Percentiles rank a stretch among this genome's conserved stretches.
phyloP scores from a whole-genome alignment of 2,888 invertebrate genomes.

The Miltochrista miniata region DNA sequence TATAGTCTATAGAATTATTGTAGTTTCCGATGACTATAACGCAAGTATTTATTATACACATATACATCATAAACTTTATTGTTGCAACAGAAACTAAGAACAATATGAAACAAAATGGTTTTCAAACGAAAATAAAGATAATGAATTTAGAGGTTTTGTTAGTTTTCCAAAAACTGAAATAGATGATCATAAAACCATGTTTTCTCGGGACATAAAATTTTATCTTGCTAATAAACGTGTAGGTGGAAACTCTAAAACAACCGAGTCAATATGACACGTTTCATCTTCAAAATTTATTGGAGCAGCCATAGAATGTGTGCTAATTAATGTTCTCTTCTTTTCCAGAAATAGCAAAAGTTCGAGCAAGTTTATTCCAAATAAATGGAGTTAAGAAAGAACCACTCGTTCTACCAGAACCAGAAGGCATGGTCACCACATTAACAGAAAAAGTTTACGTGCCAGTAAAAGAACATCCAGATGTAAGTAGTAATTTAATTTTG shows the following conservation, averaged over 20 bases:
- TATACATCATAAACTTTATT: constrained; percentile 5
- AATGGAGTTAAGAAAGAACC: constrained; percentile 98
- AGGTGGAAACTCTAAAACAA: constrained; percentile 60
- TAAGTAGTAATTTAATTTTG: constrained; percentile 85
- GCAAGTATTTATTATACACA: too few species aligned
- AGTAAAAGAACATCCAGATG: constrained; percentile 99
- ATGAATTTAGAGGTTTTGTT: not conserved
- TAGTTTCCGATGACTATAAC: constrained; percentile 13
- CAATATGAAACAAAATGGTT: not conserved
- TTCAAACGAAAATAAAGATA: not conserved
- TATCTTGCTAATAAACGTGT: constrained; percentile 58
- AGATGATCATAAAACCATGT: constrained; percentile 41
- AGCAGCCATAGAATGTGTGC: constrained; percentile 44
- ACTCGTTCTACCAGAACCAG: constrained; percentile 94
- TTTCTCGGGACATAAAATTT: constrained; percentile 58
- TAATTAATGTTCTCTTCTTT: constrained; percentile 48
- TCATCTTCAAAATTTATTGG: constrained; percentile 56
- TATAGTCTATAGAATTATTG: constrained; percentile 34
- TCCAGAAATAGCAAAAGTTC: constrained; percentile 99
- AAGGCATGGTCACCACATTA: constrained; percentile 95
- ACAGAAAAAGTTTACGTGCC: constrained; percentile 99
- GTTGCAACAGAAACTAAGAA: not conserved
- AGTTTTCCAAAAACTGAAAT: constrained; percentile 37
- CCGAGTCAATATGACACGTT: constrained; percentile 55
- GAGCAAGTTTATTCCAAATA: constrained; percentile 99